These are phyloP conservation scores for Cliona cf. orientalis DNA, from an alignment of 37 sponge, comb jelly and placozoan genomes.

Conservation along the genomic window DNA sequence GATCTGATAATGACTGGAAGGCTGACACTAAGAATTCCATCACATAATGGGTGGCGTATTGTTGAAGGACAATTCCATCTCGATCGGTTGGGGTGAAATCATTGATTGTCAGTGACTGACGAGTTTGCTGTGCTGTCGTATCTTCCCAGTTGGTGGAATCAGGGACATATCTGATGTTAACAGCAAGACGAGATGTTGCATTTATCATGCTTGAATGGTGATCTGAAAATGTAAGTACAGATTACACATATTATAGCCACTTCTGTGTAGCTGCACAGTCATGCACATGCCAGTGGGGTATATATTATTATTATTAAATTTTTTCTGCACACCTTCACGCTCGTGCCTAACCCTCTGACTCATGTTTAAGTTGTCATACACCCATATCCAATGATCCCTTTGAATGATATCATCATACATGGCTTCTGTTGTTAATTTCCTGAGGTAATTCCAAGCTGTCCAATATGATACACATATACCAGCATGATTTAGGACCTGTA, in stretches of 20 bases:
- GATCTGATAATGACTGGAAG: not conserved
- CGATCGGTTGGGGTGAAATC: slow-evolving; percentile 20
- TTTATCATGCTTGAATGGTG: slow-evolving; percentile 18
- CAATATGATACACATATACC: slow-evolving; percentile 5
- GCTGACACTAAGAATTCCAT: slow-evolving; percentile 13
- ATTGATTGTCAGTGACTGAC: not conserved
- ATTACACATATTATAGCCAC: too few species aligned
- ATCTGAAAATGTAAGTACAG: slow-evolving; percentile 4
- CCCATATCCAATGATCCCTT: slow-evolving; percentile 21
- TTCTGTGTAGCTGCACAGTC: not conserved
- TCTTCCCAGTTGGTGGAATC: slow-evolving; percentile 4
- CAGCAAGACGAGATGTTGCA: slow-evolving; percentile 7
- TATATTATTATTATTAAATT: not conserved
- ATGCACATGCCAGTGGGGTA: not conserved
- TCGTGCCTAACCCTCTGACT: slow-evolving; percentile 7
- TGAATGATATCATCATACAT: not conserved
- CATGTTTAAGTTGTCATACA: slow-evolving; percentile 21
- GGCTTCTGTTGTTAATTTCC: slow-evolving; percentile 3
- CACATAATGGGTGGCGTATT: not conserved
- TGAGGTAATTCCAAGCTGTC: slow-evolving; percentile 1
- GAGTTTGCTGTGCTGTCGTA: not conserved
- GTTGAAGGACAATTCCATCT: not conserved
- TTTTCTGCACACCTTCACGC: slow-evolving; percentile 8
- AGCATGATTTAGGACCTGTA: slow-evolving; percentile 18
- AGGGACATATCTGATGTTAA: not conserved